A percentile compares a stretch with the other conserved stretches of the same genome.
Evolutionary conservation across 2,797 vertebrate genomes (phyloP).

Genomic region (Margarornis squamiger): DNA sequence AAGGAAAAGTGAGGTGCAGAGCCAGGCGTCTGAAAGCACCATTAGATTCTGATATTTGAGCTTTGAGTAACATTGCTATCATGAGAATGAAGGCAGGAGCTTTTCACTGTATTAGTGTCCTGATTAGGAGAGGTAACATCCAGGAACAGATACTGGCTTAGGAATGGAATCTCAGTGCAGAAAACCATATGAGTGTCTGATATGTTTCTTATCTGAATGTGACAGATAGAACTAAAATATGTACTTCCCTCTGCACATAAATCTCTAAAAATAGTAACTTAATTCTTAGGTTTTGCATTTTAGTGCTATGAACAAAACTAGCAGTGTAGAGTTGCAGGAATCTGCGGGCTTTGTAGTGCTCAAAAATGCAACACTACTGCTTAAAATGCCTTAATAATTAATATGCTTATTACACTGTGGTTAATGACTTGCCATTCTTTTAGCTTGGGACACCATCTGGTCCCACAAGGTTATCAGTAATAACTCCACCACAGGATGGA

Average conservation of each 20-base stretch:
- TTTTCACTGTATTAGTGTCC: background rate
- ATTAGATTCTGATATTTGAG: background rate
- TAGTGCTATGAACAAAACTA: background rate
- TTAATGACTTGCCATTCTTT: background rate
- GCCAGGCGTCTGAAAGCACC: background rate
- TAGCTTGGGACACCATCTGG: conserved; percentile 74
- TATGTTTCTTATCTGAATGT: background rate
- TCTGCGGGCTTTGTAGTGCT: background rate
- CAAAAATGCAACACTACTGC: background rate
- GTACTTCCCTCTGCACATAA: background rate
- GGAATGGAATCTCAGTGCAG: background rate
- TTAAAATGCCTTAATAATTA: background rate
- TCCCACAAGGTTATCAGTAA: conserved; percentile 81
- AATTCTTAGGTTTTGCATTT: background rate
- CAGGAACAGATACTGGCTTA: background rate
- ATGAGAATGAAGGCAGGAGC: background rate
- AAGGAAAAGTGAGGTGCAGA: background rate
- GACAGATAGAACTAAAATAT: background rate
- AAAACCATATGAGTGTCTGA: background rate
- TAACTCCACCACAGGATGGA: conserved; percentile 82
- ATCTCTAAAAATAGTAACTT: background rate
- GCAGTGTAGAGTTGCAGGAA: background rate
- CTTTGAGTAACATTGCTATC: background rate
- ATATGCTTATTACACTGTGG: background rate
- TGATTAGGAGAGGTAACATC: background rate